These are phyloP conservation scores for Thalpophila matura DNA, from an alignment of 2,888 invertebrate genomes.

Conservation along the genomic window DNA sequence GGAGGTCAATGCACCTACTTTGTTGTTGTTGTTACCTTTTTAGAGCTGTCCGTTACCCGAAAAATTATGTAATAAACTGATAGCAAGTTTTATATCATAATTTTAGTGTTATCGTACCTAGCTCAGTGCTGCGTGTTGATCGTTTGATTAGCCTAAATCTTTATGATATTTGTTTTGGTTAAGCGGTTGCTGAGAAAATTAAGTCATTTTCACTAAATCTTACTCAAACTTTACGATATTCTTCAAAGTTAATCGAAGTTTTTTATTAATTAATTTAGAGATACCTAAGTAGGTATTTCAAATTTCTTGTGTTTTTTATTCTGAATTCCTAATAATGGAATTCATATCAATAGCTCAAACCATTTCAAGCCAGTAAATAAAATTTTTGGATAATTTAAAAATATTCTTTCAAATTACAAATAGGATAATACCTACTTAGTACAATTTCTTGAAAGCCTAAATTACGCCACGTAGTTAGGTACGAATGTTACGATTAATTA, in stretches of 20 bases:
- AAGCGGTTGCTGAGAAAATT: constrained; percentile 30
- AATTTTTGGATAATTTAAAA: no score
- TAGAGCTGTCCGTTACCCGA: constrained; percentile 59
- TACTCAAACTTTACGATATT: not conserved
- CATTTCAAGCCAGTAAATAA: no score
- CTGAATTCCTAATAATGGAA: no score
- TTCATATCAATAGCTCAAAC: no score
- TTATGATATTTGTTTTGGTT: constrained; percentile 34
- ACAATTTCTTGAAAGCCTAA: no score
- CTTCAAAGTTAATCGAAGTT: no score
- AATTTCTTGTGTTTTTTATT: no score
- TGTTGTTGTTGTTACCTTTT: constrained; percentile 68
- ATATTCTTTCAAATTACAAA: no score
- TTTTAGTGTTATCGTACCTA: constrained; percentile 41
- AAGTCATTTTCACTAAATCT: constrained; percentile 23
- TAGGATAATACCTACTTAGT: no score
- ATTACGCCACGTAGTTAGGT: no score
- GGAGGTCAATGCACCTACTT: constrained; percentile 80
- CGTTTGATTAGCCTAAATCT: constrained; percentile 56
- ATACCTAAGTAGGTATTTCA: not conserved
- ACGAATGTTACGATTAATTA: no score
- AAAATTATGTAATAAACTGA: constrained; percentile 60
- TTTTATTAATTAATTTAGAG: no score
- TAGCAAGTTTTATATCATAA: constrained; percentile 56
- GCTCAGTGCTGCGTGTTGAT: constrained; percentile 33